A percentile compares a stretch with the other conserved stretches of the same genome.
phyloP scores from a whole-genome alignment of 2,113 vertebrate species.

The Anolis sagrei region DNA sequence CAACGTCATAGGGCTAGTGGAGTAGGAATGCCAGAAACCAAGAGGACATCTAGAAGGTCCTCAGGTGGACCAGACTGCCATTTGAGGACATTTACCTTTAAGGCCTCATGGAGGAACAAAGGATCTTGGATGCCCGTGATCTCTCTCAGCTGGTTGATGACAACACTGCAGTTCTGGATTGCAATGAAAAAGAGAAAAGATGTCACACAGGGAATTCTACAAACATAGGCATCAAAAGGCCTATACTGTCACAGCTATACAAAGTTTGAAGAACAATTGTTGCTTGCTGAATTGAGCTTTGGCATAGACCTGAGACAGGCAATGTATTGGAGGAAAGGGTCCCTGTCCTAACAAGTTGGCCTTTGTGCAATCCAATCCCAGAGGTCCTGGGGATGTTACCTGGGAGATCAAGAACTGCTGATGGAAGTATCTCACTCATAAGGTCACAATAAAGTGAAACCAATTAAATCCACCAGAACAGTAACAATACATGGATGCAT shows the following conservation, averaged over 20 bases:
- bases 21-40: too few species aligned
- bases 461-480: too few species aligned
- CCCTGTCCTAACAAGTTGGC: background rate
- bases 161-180: slow-evolving; percentile 80
- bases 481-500: too few species aligned
- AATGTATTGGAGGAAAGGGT: too few species aligned
- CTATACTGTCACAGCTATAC: background rate
- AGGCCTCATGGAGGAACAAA: slow-evolving; percentile 83
- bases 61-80: background rate
- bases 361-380: background rate
- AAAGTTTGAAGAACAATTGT: background rate
- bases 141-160: slow-evolving; percentile 91
- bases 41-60: too few species aligned
- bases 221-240: background rate
- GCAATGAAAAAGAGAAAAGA: background rate
- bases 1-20: too few species aligned
- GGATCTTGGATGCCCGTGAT: slow-evolving; percentile 93
- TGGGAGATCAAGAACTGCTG: too few species aligned
- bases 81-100: slow-evolving; percentile 82
- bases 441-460: too few species aligned
- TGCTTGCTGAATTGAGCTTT: background rate
- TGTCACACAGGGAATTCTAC: fast-evolving
- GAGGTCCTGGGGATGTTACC: background rate
- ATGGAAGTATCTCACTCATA: too few species aligned
- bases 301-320: background rate